Evolutionary conservation across 2,888 invertebrate genomes (phyloP).

Genomic region (Anodontia alba): DNA sequence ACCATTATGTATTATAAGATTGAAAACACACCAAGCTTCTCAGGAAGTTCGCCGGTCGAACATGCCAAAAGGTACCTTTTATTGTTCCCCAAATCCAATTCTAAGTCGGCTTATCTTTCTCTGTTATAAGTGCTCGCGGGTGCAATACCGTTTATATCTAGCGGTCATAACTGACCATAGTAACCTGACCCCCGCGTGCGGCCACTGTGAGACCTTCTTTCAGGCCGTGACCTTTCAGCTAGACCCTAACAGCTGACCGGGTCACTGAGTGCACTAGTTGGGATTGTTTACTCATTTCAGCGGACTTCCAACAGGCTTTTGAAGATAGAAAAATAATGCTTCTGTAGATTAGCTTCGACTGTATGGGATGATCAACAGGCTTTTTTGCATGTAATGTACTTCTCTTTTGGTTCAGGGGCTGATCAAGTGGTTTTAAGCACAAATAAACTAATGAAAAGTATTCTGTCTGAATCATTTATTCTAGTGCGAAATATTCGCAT

Average conservation of each 20-base stretch:
- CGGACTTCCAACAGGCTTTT: slow-evolving; percentile 6
- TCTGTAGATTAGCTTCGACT: too few relatives aligned
- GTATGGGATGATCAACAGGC: background rate
- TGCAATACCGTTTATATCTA: slow-evolving; percentile 5
- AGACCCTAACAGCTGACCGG: slow-evolving; percentile 45
- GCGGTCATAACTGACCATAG: slow-evolving; percentile 1
- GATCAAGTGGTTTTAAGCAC: too few relatives aligned
- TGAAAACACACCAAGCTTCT: too few relatives aligned
- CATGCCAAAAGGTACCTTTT: too few relatives aligned
- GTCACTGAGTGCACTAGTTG: slow-evolving; percentile 26
- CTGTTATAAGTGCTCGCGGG: background rate
- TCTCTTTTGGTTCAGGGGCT: too few relatives aligned
- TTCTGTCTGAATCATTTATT: too few relatives aligned
- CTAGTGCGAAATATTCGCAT: too few relatives aligned
- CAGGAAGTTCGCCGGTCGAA: too few relatives aligned
- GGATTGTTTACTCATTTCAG: slow-evolving; percentile 5
- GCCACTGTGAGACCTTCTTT: slow-evolving; percentile 22
- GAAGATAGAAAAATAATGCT: background rate
- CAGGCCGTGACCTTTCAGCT: slow-evolving; percentile 44
- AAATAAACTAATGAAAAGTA: too few relatives aligned
- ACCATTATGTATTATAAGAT: too few relatives aligned
- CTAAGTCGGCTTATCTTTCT: slow-evolving; percentile 2
- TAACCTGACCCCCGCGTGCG: slow-evolving; percentile 10
- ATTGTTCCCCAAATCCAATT: too few relatives aligned
- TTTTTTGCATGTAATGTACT: too few relatives aligned